Percentiles rank a stretch among this genome's conserved stretches.
Conservation (phyloP, 2,888 invertebrate species). For the Buathra laborator region DNA sequence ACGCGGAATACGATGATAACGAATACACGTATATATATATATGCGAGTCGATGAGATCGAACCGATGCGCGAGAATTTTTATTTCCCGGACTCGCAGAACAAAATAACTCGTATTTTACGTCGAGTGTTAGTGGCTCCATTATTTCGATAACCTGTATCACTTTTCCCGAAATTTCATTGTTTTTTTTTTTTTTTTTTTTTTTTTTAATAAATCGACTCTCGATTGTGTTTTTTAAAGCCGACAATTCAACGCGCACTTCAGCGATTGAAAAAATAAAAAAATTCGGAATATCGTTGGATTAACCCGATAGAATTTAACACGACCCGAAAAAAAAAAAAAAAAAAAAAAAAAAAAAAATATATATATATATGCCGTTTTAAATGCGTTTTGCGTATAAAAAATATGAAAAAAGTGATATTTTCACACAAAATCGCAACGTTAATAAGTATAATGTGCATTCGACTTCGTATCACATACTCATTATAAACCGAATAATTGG, state of each 20-base stretch:
- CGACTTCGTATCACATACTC: neutral
- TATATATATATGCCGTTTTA: neutral
- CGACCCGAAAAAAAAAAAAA: neutral
- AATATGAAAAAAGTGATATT: neutral
- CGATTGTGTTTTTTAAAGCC: neutral
- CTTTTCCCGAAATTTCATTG: neutral
- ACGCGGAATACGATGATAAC: slow-evolving; percentile 6
- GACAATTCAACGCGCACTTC: too few relatives aligned
- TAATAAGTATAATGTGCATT: neutral
- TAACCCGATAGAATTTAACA: neutral
- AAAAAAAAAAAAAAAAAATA: too few relatives aligned
- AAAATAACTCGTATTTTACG: neutral
- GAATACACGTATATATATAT: neutral
- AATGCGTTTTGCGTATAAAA: neutral
- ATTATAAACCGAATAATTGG: neutral
- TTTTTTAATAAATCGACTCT: neutral
- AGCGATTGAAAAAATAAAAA: neutral
- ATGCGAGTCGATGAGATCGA: neutral
- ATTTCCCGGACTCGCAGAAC: neutral
- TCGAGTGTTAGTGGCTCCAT: neutral
- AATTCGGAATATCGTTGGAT: neutral
- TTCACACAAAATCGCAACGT: neutral
- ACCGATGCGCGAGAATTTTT: neutral
- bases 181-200: neutral
- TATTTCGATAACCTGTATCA: neutral